Conservation (phyloP, 2,113 vertebrate genomes). For the Oreocharis arfaki region DNA sequence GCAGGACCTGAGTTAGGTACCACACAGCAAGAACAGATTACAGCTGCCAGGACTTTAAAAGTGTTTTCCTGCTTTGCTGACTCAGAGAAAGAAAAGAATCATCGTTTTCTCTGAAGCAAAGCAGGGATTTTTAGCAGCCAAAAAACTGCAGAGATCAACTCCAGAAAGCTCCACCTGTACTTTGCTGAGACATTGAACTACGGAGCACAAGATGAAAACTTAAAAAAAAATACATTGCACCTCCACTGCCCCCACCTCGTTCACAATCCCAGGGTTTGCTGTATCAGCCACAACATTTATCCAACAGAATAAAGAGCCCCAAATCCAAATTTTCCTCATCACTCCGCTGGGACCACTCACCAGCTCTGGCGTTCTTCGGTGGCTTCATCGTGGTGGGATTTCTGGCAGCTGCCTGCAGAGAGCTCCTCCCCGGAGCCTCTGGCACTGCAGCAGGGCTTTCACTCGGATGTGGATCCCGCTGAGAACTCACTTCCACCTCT, state of each 20-base stretch:
- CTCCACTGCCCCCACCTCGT: accelerated
- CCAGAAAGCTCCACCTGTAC: neutral
- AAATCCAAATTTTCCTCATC: slow-evolving; percentile 56
- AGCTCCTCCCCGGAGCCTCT: neutral
- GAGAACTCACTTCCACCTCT: neutral
- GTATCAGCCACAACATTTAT: neutral
- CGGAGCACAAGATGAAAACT: neutral
- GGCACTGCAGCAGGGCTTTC: neutral
- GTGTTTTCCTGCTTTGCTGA: neutral
- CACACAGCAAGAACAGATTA: neutral
- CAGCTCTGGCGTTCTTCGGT: neutral
- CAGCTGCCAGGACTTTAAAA: neutral
- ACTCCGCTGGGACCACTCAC: neutral
- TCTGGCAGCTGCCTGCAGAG: neutral
- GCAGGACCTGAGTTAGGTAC: neutral
- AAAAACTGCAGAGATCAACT: neutral
- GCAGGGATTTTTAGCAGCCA: neutral
- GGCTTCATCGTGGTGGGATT: neutral
- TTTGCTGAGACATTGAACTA: neutral
- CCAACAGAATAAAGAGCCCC: slow-evolving; percentile 60
- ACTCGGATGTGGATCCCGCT: neutral
- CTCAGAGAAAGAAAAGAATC: neutral
- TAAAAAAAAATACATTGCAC: accelerated
- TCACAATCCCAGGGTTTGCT: neutral
- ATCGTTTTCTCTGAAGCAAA: neutral